Base-by-base conservation (phyloP, 2,888 invertebrate species). In the Caenorhabditis sulstoni region DNA sequence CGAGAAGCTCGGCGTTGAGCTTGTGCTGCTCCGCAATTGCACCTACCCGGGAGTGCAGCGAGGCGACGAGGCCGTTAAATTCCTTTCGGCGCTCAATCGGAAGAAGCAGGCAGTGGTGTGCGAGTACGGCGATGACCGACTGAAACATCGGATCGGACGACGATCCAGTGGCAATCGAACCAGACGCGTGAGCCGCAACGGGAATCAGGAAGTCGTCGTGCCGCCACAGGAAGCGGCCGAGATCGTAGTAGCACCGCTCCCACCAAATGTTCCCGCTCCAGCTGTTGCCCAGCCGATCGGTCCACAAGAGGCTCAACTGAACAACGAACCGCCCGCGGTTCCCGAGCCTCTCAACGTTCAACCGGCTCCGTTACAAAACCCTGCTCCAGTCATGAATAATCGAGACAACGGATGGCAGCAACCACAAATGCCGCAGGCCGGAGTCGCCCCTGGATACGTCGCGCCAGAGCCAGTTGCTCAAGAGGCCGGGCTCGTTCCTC, bases 71-170 rank as follows among this genome's bases (percentile, higher is more conserved):
- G 83, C 85, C 7, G 74, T 84, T 18, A 74, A 80, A 20, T 80
- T 85, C 47, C 74, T 85, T 18, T 76, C 82, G 18, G 85, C 85
- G 0, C 67, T 85, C 50, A 85, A 85, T 50, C 68, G 85, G 37
- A 83, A 85, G 61, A 85, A 84, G 71, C 78, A 82, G 66, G 84
- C 85, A 20, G 84, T 85, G 9, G 85, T 85, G 22, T 85, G 85
- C 45, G 85, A 85, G 58, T 85, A 85, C 44, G 85, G 85, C 16
- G 85, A 85, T 20, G 82, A 80, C 49, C 78, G 84, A 23, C 67
- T 85, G 57, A 85, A 85, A 59, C 82, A 84, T 59, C 57, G 77
- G 18, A 78, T 82, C 37, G 62, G 77, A n/a, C n/a, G 79, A 20
- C 23, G 77, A 12, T 35, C 55, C 1, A 47, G 41, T 39, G 44